Conservation (phyloP, 2,888 invertebrate genomes). For the Thymelicus acteon region DNA sequence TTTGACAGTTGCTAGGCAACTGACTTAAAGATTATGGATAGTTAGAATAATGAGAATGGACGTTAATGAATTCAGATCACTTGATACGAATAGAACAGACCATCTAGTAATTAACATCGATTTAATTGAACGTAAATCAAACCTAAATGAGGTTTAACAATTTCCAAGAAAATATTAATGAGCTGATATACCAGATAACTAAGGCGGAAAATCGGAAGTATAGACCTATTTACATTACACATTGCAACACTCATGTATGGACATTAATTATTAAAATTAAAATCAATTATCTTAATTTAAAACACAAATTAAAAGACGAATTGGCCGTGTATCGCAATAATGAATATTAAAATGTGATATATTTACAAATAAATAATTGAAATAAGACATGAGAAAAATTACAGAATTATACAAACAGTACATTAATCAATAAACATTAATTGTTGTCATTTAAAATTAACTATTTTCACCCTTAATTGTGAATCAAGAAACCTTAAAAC, state of each 20-base stretch:
- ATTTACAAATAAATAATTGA: slow-evolving; percentile 37
- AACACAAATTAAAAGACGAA: slow-evolving; percentile 22
- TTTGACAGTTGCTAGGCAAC: too few species aligned
- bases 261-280: not conserved
- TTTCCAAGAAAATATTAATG: too few species aligned
- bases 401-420: slow-evolving; percentile 2
- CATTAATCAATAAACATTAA: slow-evolving; percentile 6
- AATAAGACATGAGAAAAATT: slow-evolving; percentile 12
- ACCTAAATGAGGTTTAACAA: too few species aligned
- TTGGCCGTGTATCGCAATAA: slow-evolving; percentile 30
- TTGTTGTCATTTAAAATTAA: slow-evolving; percentile 4
- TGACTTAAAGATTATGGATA: too few species aligned
- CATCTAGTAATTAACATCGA: too few species aligned
- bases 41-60: too few species aligned
- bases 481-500: not conserved
- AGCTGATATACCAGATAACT: not conserved
- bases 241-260: not conserved
- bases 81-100: too few species aligned
- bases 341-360: slow-evolving; percentile 28
- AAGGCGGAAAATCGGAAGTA: not conserved
- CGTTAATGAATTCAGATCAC: too few species aligned
- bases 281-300: slow-evolving; percentile 3
- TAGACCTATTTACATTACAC: not conserved
- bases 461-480: not conserved
- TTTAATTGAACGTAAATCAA: too few species aligned